Conservation (phyloP, 1,140 invertebrate species). For the Wasmannia auropunctata region DNA sequence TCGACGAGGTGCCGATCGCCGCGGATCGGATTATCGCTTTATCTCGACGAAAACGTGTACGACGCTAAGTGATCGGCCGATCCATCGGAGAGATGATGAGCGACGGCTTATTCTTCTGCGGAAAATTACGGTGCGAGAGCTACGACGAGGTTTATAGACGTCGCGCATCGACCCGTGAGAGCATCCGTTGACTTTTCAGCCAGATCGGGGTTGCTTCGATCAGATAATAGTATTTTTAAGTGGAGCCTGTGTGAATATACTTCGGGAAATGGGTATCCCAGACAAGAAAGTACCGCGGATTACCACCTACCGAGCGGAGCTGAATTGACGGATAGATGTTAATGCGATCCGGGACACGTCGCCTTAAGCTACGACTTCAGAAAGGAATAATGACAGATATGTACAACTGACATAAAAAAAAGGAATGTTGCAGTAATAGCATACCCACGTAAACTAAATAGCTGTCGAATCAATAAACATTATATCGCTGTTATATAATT, state of each 20-base stretch:
- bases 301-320: background rate
- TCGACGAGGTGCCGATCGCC: conserved; percentile 48
- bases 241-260: conserved; percentile 2
- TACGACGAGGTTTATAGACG: background rate
- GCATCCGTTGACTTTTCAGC: conserved; percentile 17
- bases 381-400: conserved; percentile 31
- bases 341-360: conserved; percentile 49
- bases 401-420: conserved; percentile 21
- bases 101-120: conserved; percentile 7
- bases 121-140: conserved; percentile 27
- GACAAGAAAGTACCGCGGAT: conserved; percentile 14
- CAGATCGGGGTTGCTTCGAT: conserved; percentile 34
- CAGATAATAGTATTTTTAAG: conserved; percentile 22
- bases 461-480: background rate
- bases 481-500: background rate
- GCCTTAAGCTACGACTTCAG: conserved; percentile 37
- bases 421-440: background rate
- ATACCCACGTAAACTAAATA: background rate
- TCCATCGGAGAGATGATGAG: conserved; percentile 33
- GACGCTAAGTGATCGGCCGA: conserved; percentile 29
- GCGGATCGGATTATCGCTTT: conserved; percentile 52
- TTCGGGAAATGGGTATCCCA: conserved; percentile 27
- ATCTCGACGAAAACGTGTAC: conserved; percentile 38
- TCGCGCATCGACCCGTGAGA: conserved; percentile 16
- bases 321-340: conserved; percentile 53